A percentile compares a stretch with the other conserved stretches of the same genome.
phyloP scores from a whole-genome alignment of 2,888 invertebrate genomes.

The Polydrusus cervinus region DNA sequence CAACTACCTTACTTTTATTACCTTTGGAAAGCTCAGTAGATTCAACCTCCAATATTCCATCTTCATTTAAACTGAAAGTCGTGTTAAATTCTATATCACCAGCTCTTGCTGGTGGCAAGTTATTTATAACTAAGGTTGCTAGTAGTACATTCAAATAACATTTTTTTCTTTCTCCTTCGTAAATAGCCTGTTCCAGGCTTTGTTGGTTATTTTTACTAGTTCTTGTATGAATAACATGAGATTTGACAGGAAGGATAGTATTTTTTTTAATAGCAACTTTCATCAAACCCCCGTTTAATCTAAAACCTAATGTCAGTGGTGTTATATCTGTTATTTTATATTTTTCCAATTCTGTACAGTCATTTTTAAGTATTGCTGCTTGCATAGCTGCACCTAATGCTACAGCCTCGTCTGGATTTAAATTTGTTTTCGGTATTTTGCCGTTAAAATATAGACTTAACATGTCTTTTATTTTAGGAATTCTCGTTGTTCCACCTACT shows the following conservation, averaged over 20 bases:
- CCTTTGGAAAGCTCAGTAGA: constrained; percentile 49
- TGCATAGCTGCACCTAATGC: constrained; percentile 61
- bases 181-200: constrained; percentile 44
- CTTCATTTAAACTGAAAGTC: constrained; percentile 48
- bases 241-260: constrained; percentile 53
- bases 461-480: constrained; percentile 59
- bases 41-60: constrained; percentile 57
- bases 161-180: constrained; percentile 56
- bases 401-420: constrained; percentile 61
- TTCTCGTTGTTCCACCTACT: constrained; percentile 61
- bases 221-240: not conserved
- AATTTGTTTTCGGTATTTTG: constrained; percentile 54
- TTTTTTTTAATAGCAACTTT: constrained; percentile 57
- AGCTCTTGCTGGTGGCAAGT: constrained; percentile 51
- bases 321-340: constrained; percentile 58
- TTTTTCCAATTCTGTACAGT: constrained; percentile 44
- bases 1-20: constrained; percentile 49
- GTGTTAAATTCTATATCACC: constrained; percentile 40
- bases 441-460: constrained; percentile 56
- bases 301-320: constrained; percentile 59
- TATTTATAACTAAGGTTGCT: constrained; percentile 41
- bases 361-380: constrained; percentile 54
- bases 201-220: constrained; percentile 55
- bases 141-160: constrained; percentile 49
- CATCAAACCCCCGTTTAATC: constrained; percentile 54